Base-by-base conservation (phyloP, 2,113 vertebrate genomes). In the Phoxinus phoxinus region DNA sequence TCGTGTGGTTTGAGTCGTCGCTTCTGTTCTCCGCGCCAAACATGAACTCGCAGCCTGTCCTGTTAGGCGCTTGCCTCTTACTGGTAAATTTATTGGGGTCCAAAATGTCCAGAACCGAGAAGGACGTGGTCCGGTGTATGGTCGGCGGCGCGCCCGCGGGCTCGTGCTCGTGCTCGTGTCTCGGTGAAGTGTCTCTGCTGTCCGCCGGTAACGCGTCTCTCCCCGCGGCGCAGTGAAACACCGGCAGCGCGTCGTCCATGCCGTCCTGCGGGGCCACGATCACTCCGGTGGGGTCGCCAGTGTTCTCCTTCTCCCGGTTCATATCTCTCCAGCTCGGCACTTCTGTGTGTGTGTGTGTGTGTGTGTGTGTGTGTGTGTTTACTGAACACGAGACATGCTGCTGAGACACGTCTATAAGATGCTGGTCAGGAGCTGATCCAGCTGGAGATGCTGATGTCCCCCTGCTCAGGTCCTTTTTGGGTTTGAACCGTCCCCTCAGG, bases 41-140 rank as follows among this genome's bases (percentile, higher is more conserved):
- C 0, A 81, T 89, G 87, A 89, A 90, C 44, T 94, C 94, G 83
- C 90, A 91, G 59, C 92, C 89, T 9, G 90, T 90, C 74, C 95
- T 94, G 89, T 93, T 93, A 84, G 93, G 90, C 32, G 92, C 93
- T 87, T 94, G 91, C 65, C 93, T 90, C 15, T 94, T 93, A 94
- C 97, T 97, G 83, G 97, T 99, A 94, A 99, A 98, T 92, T 97
- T 98, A 94, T 98, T 97, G 72, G 97, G 97, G 90, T 97, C 97
- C 95, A 99, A 92, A 90, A 99, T 99, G 96, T 99, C 98, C 92
- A 99, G 93, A 48, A 99, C 97, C 1, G 98, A 99, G 93, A 99
- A 99, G 9, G 98, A 96, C 46, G 98, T 99, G 93, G 97, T 98
- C 90, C 98, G 96, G 92, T 97, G 95, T 75, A 93, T 91, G 25